Percentiles rank a stretch among this genome's conserved stretches.
phyloP scores from a whole-genome alignment of 1,140 invertebrate species.

The Anagrus nilaparvatae region DNA sequence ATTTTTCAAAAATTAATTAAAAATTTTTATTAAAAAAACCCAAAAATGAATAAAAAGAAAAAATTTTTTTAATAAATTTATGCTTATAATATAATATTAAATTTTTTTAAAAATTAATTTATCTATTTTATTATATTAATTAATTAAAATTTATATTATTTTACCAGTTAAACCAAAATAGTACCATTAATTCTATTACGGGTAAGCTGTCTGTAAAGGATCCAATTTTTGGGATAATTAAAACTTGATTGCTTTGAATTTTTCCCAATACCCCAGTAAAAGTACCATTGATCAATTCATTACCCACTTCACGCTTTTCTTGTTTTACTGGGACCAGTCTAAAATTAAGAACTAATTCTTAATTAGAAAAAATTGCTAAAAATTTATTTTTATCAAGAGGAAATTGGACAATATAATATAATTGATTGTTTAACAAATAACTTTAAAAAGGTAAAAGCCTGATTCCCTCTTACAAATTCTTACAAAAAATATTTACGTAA shows the following conservation, averaged over 20 bases:
- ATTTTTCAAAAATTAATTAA: too few relatives aligned
- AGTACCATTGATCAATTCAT: constrained; percentile 2
- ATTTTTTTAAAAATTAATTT: too few relatives aligned
- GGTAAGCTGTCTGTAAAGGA: too few relatives aligned
- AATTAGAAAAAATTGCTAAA: background rate
- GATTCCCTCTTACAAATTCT: background rate
- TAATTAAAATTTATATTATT: too few relatives aligned
- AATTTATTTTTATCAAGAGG: background rate
- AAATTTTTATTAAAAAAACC: too few relatives aligned
- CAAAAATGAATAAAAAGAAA: too few relatives aligned
- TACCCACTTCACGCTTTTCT: constrained; percentile 7
- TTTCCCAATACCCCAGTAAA: constrained; percentile 18
- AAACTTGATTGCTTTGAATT: constrained; percentile 18
- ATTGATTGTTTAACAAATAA: background rate
- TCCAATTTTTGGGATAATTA: constrained; percentile 18
- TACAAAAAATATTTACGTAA: constrained; percentile 15
- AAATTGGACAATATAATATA: background rate
- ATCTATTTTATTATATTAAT: too few relatives aligned
- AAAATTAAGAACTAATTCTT: constrained; percentile 1
- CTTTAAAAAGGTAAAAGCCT: background rate
- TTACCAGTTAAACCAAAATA: too few relatives aligned
- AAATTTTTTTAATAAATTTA: too few relatives aligned
- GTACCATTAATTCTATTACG: too few relatives aligned
- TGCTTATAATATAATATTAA: too few relatives aligned
- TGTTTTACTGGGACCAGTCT: constrained; percentile 18